Evolutionary conservation across 1,140 invertebrate species (phyloP), one percentile per base, ranked within the genome.

Genomic region (Zaprionus kolodkinae): DNA sequence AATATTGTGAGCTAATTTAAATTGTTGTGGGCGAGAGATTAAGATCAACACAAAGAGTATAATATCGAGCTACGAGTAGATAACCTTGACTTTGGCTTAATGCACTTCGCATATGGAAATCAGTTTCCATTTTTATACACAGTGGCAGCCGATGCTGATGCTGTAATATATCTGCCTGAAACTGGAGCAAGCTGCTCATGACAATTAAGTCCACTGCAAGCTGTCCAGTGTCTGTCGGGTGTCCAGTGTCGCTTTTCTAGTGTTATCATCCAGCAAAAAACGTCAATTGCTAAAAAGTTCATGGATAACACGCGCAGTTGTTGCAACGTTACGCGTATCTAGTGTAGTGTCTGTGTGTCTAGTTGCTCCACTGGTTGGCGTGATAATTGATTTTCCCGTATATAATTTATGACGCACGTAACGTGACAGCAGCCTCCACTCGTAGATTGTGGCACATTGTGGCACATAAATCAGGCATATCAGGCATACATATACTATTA

Each of bases 371-470:
- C 80, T 66, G 68, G 83, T 73, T 81, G 75, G 66, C 76, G 85
- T 81, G 85, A 85, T 89, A 89, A 89, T 89, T 89, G 85, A 90
- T 89, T 89, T 89, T 89, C 74, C 81, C 86, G 85, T 85, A 90
- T 83, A 89, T 89, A 89, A 89, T 89, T 89, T 89, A 89, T 89
- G 85, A 89, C 78, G 85, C 85, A 85, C 85, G 75, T 81, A 84
- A 81, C 78, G 21, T 89, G 86, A 89, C 85, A 90, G 75, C 85
- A 90, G 75, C 38, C 40, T 62, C 66, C 62, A 69, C 84, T 83
- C 67, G 72, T 71, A 89, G 81, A 89, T 90, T 90, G 80, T 21
- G n/a, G n/a, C 81, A 76, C 89, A 80, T 65, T 79, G 83, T 40
- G 69, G n/a, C 55, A 64, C 65, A 89, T 89, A 89, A 87, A 87